Evolutionary conservation across 2,797 vertebrate species (phyloP), one percentile per base, ranked within the genome.

Genomic region (Coilia nasus): DNA sequence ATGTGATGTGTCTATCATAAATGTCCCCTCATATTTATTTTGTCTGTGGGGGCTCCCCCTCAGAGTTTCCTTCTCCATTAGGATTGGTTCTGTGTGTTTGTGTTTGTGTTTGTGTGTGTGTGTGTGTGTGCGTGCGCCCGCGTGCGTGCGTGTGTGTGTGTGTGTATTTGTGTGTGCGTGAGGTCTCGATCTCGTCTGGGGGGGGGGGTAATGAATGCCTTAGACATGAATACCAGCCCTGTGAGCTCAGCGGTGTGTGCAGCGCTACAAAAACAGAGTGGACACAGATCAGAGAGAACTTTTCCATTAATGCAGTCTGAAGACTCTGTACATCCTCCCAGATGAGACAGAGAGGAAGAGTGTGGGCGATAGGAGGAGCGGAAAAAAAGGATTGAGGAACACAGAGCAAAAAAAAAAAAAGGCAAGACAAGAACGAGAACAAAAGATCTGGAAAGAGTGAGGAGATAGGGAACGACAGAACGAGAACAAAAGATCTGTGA

Each of bases 211-310:
- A 87, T 83, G 59, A 44, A 82, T 44, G 80, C 62, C 54, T 78
- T 82, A 46, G 81, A 62, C 60, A 81, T 71, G 84, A 87, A 85
- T 80, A 47, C 54, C 25, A 80, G 81, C 44, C 59, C 71, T 85
- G 75, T 87, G 59, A 80, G 46, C 84, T 60, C 47, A 80, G 21
- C 82, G 80, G 31, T 19, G 81, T 87, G 56, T 41, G 15, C 57
- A 86, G 71, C 21, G 75, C 41, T 31, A 85, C 46, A 47, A 47
- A 3, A 47, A 67, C 50, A 71, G 35, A 82, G 78, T 89, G 87
- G 91, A 87, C 23, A 23, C 60, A 88, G 90, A 91, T 91, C 86
- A 91, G 84, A 90, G 83, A 81, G 85, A 85, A 82, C 6, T 25
- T 85, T 41, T 62, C 28, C 82, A 57, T 85, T 83, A 88, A 47